A percentile compares a stretch with the other conserved stretches of the same genome.
Conservation (phyloP, 2,113 vertebrate species). For the Alexandromys fortis region DNA sequence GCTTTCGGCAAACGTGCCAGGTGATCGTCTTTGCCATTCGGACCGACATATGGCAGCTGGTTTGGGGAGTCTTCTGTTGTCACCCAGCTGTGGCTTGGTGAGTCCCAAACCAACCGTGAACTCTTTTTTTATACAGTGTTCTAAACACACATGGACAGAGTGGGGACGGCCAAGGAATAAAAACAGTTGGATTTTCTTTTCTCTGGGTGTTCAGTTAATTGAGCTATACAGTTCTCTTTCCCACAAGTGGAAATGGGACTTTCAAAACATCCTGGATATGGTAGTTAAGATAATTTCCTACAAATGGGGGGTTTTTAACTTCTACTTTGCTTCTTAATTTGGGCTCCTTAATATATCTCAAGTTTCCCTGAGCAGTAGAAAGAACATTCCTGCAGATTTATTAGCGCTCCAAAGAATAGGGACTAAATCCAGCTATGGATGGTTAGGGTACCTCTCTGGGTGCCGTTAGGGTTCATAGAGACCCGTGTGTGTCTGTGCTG, state of each 20-base stretch:
- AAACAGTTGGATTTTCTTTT: conserved; percentile 59
- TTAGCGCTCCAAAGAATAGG: conserved; percentile 74
- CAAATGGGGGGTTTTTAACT: conserved; percentile 29
- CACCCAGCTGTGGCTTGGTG: conserved; percentile 70
- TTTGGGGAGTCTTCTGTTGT: conserved; percentile 65
- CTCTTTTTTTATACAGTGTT: conserved; percentile 44
- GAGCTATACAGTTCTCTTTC: conserved; percentile 67
- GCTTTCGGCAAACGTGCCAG: conserved; percentile 20
- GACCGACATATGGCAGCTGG: conserved; percentile 60
- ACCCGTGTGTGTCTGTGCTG: conserved; percentile 54
- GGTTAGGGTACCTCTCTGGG: conserved; percentile 36
- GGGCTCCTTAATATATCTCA: conserved; percentile 65
- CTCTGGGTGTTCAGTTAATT: conserved; percentile 64
- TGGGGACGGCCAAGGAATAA: conserved; percentile 47
- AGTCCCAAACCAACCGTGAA: conserved; percentile 16
- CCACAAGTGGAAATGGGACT: conserved; percentile 27
- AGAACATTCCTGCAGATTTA: conserved; percentile 63
- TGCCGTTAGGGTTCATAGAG: conserved; percentile 50
- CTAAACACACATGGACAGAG: conserved; percentile 40
- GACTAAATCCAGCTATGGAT: conserved; percentile 64
- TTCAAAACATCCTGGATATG: conserved; percentile 37
- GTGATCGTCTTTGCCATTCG: conserved; percentile 57
- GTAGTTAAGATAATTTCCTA: conserved; percentile 65
- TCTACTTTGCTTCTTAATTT: conserved; percentile 72
- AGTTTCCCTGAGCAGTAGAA: conserved; percentile 77